These are phyloP conservation scores for Hydraecia micacea DNA, from an alignment of 2,888 invertebrate species.

Conservation along the genomic window DNA sequence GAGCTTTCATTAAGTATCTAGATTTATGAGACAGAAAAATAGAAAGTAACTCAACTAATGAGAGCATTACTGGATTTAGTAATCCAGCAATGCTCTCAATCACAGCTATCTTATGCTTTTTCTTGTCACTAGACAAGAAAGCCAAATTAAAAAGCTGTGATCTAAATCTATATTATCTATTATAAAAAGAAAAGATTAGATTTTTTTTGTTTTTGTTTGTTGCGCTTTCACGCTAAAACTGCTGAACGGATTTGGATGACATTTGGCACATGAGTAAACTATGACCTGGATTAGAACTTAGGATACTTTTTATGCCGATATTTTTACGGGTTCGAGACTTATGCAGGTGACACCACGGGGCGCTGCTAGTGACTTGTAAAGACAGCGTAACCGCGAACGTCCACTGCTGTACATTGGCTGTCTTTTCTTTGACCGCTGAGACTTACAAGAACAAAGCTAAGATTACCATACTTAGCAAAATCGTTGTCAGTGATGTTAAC, in stretches of 20 bases:
- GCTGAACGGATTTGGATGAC: background rate
- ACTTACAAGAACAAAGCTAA: background rate
- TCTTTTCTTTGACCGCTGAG: background rate
- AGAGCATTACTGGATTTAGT: background rate
- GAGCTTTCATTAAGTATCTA: background rate
- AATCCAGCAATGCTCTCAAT: too few relatives aligned
- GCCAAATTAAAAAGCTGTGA: background rate
- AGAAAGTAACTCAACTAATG: background rate
- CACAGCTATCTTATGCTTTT: too few relatives aligned
- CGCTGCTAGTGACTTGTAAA: background rate
- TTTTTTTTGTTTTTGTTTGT: background rate
- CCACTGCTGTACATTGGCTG: background rate
- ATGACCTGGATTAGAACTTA: background rate
- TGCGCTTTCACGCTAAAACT: background rate
- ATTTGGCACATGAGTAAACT: background rate
- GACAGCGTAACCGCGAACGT: too few relatives aligned
- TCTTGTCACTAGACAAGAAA: too few relatives aligned
- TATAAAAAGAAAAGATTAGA: background rate
- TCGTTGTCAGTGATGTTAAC: background rate
- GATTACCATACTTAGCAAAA: background rate
- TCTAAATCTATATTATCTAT: background rate
- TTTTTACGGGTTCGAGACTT: background rate
- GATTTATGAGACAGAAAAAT: background rate
- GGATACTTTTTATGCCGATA: background rate
- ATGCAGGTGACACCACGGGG: background rate